Percentiles rank a stretch among this genome's conserved stretches.
Evolutionary conservation across 2,113 vertebrate species (phyloP).

Genomic region (Ophthalmotilapia sp.): DNA sequence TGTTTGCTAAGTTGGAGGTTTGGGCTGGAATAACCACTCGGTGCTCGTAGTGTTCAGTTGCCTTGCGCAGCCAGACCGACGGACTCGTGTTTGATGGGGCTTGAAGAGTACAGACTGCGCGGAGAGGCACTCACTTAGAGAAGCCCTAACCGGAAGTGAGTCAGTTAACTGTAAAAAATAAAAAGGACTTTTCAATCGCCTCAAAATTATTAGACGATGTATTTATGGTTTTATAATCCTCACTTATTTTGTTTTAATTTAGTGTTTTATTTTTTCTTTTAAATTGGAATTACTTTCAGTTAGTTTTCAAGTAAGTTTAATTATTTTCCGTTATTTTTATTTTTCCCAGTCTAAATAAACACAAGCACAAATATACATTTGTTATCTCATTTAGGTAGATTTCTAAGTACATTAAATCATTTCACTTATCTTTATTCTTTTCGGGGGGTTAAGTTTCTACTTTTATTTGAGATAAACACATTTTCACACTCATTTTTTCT

Average conservation of each 20-base stretch:
- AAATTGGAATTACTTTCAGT: neutral
- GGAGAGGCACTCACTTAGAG: neutral
- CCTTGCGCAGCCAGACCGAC: slow-evolving; percentile 35
- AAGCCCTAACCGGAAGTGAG: neutral
- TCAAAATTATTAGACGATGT: neutral
- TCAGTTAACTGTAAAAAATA: neutral
- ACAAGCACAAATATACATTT: neutral
- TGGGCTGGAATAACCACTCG: neutral
- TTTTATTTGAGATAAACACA: neutral
- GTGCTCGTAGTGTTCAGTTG: neutral
- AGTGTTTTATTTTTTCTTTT: neutral
- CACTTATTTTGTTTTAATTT: neutral
- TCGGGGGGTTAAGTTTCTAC: neutral
- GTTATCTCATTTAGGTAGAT: neutral
- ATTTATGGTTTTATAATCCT: neutral
- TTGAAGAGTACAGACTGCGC: slow-evolving; percentile 12
- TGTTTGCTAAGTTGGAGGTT: neutral
- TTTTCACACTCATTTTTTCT: neutral
- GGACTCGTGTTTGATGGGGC: slow-evolving; percentile 32
- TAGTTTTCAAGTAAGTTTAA: neutral
- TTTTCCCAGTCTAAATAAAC: neutral
- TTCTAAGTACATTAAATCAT: neutral
- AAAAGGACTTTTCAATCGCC: neutral
- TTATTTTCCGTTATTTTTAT: neutral
- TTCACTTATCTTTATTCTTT: neutral